Base-by-base conservation (phyloP, 2,113 vertebrate species). In the Chaetodon trifascialis region DNA sequence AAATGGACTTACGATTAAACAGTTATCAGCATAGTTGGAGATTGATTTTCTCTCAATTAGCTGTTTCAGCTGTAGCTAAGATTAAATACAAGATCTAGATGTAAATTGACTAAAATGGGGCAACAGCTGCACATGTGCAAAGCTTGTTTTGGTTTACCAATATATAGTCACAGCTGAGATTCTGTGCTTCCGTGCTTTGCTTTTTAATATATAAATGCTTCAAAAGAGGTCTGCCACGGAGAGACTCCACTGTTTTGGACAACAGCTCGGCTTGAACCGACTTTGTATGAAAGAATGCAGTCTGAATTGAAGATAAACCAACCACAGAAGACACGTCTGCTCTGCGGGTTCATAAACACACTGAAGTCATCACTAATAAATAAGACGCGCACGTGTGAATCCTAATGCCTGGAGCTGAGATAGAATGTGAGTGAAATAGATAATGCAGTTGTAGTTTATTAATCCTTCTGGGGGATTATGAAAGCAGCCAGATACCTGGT, bases 341-440 rank as follows among this genome's bases (percentile, higher is more conserved):
- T 65, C 46, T 30, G 52, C 67, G 76, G 44, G 42, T 79, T 83
- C 63, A 73, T 73, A 87, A 80, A 73, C 67, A 59, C 47, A 58
- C 80, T n/a, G 65, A 70, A 47, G 51, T 80, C 55, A 58, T 68
- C 36, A 42, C 12, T 63, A 71, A 75, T 68, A 73, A 77, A 30
- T 49, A 44, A 55, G 15, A 23, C 47, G 21, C n/a, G 38, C 25
- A 69, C 15, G 1, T 64, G n/a, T 65, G 25, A 77, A 51, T 88
- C 16, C 42, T 19, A 68, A 21, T 47, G 9, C 73, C 36, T 47
- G 3, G 56, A 80, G 44, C 54, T 34, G 36, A 79, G 42, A 74
- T 52, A 23, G 60, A 79, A 36, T 46, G 5, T 30, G 19, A 56
- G 19, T 25, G 46, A 58, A 52, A 55, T 11, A 40, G 44, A 75